These are phyloP conservation scores for Balearica regulorum DNA, from an alignment of 2,797 vertebrate species.

Conservation along the genomic window DNA sequence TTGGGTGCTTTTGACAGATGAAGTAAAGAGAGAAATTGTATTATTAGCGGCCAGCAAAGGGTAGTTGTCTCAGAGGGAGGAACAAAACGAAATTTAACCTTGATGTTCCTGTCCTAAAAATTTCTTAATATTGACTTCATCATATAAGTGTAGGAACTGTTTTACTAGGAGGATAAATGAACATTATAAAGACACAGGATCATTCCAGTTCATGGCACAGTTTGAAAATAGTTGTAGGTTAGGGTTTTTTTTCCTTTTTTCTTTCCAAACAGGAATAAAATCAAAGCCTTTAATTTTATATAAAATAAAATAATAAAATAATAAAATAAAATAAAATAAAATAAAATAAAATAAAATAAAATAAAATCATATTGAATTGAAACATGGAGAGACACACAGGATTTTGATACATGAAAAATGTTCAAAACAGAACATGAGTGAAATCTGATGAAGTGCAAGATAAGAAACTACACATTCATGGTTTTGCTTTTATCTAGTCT, in stretches of 20 bases:
- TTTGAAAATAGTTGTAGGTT: not conserved
- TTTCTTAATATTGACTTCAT: not conserved
- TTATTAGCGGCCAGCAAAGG: not conserved
- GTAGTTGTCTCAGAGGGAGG: not conserved
- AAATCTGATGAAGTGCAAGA: not conserved
- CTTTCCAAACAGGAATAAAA: not conserved
- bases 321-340: too few species aligned
- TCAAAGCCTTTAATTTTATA: not conserved
- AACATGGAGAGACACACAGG: accelerated
- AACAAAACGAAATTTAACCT: not conserved
- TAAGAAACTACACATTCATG: not conserved
- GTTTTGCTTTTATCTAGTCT: not conserved
- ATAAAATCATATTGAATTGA: not conserved
- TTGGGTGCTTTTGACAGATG: not conserved
- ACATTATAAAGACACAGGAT: not conserved
- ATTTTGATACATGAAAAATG: not conserved
- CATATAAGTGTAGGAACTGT: not conserved
- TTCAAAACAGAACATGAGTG: not conserved
- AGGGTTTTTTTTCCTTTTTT: not conserved
- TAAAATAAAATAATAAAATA: too few species aligned
- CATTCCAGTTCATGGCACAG: not conserved
- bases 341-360: not conserved
- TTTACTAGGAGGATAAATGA: not conserved
- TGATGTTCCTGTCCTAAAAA: not conserved
- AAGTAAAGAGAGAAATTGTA: not conserved